Evolutionary conservation across 2,113 vertebrate genomes (phyloP).

Genomic region (Carassius auratus): DNA sequence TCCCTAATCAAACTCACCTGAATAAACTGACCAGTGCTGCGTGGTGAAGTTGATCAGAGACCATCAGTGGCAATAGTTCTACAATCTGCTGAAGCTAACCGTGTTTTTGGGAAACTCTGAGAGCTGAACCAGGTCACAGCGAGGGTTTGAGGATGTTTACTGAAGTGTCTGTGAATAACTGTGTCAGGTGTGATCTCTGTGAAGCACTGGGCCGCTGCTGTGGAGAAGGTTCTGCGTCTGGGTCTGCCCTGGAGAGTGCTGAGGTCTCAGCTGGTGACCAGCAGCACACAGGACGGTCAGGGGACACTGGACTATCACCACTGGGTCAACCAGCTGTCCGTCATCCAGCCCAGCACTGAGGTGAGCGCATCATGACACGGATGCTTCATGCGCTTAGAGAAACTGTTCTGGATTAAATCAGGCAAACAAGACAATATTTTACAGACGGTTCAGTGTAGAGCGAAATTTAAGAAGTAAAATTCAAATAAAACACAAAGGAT

Average conservation of each 20-base stretch:
- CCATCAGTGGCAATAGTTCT: too few relatives aligned
- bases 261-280: constrained; percentile 77
- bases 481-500: background rate
- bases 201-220: constrained; percentile 82
- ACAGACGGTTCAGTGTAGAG: background rate
- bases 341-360: constrained; percentile 71
- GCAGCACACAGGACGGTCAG: constrained; percentile 36
- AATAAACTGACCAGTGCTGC: background rate
- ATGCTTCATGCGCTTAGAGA: background rate
- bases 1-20: background rate
- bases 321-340: constrained; percentile 73
- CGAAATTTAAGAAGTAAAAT: background rate
- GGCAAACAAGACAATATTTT: too few relatives aligned
- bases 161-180: too few relatives aligned
- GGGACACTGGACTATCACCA: constrained; percentile 71
- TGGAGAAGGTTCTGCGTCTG: constrained; percentile 82
- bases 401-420: background rate
- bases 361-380: constrained; percentile 56
- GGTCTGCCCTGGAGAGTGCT: constrained; percentile 89
- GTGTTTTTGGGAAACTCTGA: background rate
- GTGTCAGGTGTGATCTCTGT: constrained; percentile 70
- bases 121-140: background rate
- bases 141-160: too few relatives aligned
- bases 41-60: too few relatives aligned
- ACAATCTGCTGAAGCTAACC: too few relatives aligned